These are phyloP conservation scores for Tinea semifulvella DNA, from an alignment of 2,888 invertebrate species.

Conservation along the genomic window DNA sequence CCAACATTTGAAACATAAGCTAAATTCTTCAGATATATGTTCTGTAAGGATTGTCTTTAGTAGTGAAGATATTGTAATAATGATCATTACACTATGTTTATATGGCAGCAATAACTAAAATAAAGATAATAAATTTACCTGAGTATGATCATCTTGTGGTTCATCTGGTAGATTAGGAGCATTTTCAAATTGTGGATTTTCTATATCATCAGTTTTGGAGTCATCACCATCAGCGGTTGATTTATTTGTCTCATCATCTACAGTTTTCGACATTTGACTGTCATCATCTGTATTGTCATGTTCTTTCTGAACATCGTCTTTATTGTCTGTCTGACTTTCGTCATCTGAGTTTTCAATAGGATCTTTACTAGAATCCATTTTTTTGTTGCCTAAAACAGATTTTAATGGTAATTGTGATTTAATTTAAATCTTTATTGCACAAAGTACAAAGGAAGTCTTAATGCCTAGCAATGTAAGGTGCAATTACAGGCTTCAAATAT, in stretches of 20 bases:
- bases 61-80: no score
- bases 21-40: no score
- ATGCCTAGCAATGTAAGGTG: no score
- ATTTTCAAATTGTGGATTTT: constrained; percentile 59
- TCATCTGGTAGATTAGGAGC: constrained; percentile 58
- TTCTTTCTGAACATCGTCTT: constrained; percentile 3
- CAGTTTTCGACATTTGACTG: constrained; percentile 26
- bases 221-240: neutral
- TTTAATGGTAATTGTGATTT: no score
- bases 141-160: constrained; percentile 52
- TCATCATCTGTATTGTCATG: constrained; percentile 11
- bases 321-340: constrained; percentile 3
- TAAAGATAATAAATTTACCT: constrained; percentile 45
- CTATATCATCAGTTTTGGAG: constrained; percentile 32
- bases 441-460: no score
- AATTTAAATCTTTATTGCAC: no score
- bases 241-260: constrained; percentile 27
- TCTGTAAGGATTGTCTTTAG: no score
- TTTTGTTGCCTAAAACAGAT: no score
- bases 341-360: neutral
- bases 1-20: no score
- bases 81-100: no score
- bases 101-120: no score
- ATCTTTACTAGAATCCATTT: neutral
- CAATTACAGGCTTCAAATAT: no score